A percentile compares a stretch with the other conserved stretches of the same genome.
Evolutionary conservation across 2,888 invertebrate species (phyloP).

Genomic region (Diadromus collaris): DNA sequence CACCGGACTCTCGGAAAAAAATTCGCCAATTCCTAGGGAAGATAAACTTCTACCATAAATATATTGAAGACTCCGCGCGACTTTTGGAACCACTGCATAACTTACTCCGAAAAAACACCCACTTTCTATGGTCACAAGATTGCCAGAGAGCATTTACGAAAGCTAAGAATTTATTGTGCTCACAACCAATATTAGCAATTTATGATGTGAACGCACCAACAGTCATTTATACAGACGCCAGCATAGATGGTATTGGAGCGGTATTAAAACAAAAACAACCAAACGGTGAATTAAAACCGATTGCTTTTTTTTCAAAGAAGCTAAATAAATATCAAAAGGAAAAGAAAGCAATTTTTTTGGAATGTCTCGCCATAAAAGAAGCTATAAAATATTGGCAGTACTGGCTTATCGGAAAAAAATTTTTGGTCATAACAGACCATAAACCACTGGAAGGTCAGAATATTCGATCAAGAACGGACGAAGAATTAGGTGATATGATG

Average conservation of each 20-base stretch:
- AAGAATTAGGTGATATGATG: slow-evolving; percentile 57
- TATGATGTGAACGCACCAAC: slow-evolving; percentile 46
- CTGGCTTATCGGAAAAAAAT: slow-evolving; percentile 61
- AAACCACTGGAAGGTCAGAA: slow-evolving; percentile 58
- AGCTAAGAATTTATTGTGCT: slow-evolving; percentile 53
- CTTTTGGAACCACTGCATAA: slow-evolving; percentile 56
- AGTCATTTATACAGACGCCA: slow-evolving; percentile 60
- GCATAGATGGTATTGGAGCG: slow-evolving; percentile 58
- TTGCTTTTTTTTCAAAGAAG: slow-evolving; percentile 63
- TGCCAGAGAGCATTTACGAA: slow-evolving; percentile 52
- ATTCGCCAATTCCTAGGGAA: slow-evolving; percentile 59
- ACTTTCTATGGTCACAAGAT: slow-evolving; percentile 53
- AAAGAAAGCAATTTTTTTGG: slow-evolving; percentile 62
- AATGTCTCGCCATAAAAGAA: slow-evolving; percentile 65
- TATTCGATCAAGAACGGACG: slow-evolving; percentile 58
- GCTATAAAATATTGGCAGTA: slow-evolving; percentile 65
- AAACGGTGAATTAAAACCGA: slow-evolving; percentile 55
- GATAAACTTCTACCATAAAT: slow-evolving; percentile 51
- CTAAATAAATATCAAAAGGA: slow-evolving; percentile 59
- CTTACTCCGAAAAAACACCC: slow-evolving; percentile 43
- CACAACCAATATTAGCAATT: slow-evolving; percentile 57
- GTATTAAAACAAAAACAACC: slow-evolving; percentile 60
- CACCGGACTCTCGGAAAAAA: slow-evolving; percentile 55
- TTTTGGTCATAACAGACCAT: slow-evolving; percentile 56
- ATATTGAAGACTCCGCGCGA: slow-evolving; percentile 39